A percentile compares a stretch with the other conserved stretches of the same genome.
Evolutionary conservation across 1,140 invertebrate species (phyloP).

Genomic region (Trissolcus basalis): DNA sequence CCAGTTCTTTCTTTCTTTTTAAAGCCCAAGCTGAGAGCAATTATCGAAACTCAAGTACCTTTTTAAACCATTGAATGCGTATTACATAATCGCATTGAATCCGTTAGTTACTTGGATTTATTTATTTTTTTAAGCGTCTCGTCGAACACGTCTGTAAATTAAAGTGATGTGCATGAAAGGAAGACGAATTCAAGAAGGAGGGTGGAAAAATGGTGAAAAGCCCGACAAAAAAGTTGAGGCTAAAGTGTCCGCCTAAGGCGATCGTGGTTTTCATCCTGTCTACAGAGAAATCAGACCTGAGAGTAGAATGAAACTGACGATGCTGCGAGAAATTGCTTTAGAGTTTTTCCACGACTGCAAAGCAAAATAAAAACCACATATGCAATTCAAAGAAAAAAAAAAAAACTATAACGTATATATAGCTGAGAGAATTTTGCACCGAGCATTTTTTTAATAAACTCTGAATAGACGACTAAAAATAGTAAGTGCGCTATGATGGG

Average conservation of each 20-base stretch:
- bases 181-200: slow-evolving; percentile 21
- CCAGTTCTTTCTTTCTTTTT: too few relatives aligned
- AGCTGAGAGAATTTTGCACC: too few relatives aligned
- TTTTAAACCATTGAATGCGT: slow-evolving; percentile 3
- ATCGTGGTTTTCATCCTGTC: slow-evolving; percentile 32
- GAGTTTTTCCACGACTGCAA: slow-evolving; percentile 33
- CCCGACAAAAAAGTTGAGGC: slow-evolving; percentile 39
- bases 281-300: slow-evolving; percentile 58
- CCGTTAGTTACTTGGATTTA: neutral
- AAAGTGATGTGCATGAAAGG: slow-evolving; percentile 39
- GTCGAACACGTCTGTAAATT: slow-evolving; percentile 47
- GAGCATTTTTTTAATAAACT: too few relatives aligned
- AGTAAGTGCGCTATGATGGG: slow-evolving; percentile 5
- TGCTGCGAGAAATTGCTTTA: slow-evolving; percentile 58
- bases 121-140: slow-evolving; percentile 17
- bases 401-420: too few relatives aligned
- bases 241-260: slow-evolving; percentile 53
- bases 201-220: slow-evolving; percentile 42
- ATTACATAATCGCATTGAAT: slow-evolving; percentile 12
- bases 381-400: too few relatives aligned
- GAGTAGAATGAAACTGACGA: slow-evolving; percentile 61
- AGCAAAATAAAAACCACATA: slow-evolving; percentile 55
- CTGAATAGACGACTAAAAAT: too few relatives aligned
- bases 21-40: too few relatives aligned
- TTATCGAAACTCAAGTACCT: neutral